These are phyloP conservation scores for cat (Felis catus) DNA, from an alignment of 2,113 vertebrate genomes.

Conservation along the genomic window F.catus_Fca126_mat1.0 CM031412.1:186139501-186140000, in stretches of 20 bases:
- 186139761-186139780: neutral
- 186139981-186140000: neutral
- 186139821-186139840: neutral
- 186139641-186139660: neutral
- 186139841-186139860: constrained; percentile 8
- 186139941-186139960: neutral
- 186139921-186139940: constrained; percentile 9
- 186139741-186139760: neutral
- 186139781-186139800: neutral
- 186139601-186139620: neutral
- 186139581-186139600: neutral
- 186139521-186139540: neutral
- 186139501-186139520: neutral
- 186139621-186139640: neutral
- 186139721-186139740: neutral
- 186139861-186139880: neutral
- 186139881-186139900: neutral
- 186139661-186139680: neutral
- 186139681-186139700: neutral
- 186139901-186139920: neutral
- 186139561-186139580: neutral
- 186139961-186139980: constrained; percentile 12
- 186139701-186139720: neutral
- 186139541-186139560: neutral
- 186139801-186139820: neutral